Conservation (phyloP, 2,113 vertebrate species). For the Myotis davidii region DNA sequence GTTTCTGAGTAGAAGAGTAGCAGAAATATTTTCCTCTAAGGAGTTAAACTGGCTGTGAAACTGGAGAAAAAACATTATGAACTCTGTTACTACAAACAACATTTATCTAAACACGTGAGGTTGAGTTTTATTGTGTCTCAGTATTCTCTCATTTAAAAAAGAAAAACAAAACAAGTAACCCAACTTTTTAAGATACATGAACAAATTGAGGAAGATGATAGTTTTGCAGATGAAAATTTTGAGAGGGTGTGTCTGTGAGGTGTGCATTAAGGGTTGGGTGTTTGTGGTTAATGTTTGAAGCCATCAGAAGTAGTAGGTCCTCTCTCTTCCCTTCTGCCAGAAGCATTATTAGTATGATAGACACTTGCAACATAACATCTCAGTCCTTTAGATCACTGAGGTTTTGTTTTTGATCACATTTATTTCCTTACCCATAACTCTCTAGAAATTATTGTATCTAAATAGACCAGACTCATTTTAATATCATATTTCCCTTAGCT, state of each 20-base stretch:
- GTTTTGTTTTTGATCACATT: neutral
- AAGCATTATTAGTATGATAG: neutral
- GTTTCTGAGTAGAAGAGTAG: neutral
- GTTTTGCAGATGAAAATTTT: constrained; percentile 17
- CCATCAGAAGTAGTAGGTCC: neutral
- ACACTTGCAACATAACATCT: neutral
- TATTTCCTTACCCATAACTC: constrained; percentile 24
- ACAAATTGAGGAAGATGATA: neutral
- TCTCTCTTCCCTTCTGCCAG: neutral
- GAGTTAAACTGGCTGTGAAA: neutral
- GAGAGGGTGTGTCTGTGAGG: neutral
- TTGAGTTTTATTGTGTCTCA: neutral
- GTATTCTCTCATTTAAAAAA: neutral
- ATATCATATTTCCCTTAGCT: neutral
- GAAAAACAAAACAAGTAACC: neutral
- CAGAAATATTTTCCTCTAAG: neutral
- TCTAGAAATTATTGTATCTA: constrained; percentile 35
- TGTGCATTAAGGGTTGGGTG: neutral
- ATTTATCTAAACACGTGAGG: neutral
- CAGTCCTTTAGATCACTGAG: neutral
- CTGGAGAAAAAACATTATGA: neutral
- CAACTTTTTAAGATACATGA: neutral
- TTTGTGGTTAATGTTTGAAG: neutral
- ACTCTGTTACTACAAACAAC: constrained; percentile 21
- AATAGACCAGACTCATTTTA: constrained; percentile 9